Percentiles rank a stretch among this genome's conserved stretches.
phyloP scores from a whole-genome alignment of 2,888 invertebrate genomes.

The Hemaris fuciformis region DNA sequence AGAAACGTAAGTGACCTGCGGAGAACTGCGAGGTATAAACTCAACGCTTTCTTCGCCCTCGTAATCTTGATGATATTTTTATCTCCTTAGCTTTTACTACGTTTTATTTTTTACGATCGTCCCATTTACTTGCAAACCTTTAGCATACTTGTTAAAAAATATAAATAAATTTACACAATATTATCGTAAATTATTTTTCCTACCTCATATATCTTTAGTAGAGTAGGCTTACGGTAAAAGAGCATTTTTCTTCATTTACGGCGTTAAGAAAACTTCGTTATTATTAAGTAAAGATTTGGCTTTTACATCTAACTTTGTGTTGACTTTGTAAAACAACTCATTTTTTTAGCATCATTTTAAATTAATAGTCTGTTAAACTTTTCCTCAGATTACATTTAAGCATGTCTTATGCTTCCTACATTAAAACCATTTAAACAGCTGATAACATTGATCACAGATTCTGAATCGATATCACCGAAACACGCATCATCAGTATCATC shows the following conservation, averaged over 20 bases:
- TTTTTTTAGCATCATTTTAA: no score
- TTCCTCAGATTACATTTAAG: background rate
- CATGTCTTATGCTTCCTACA: background rate
- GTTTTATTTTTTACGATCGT: constrained; percentile 54
- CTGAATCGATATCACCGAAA: constrained; percentile 54
- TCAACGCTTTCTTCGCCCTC: constrained; percentile 43
- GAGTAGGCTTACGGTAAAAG: background rate
- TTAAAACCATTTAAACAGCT: constrained; percentile 17
- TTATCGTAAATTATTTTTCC: constrained; percentile 2
- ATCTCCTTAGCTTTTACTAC: constrained; percentile 54
- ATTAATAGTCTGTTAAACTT: no score
- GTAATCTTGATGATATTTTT: constrained; percentile 66
- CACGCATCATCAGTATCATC: constrained; percentile 55
- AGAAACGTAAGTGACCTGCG: constrained; percentile 41
- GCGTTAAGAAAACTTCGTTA: no score
- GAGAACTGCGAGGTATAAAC: constrained; percentile 46
- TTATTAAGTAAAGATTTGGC: no score
- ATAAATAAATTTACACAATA: constrained; percentile 41
- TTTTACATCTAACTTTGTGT: no score
- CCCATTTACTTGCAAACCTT: constrained; percentile 25
- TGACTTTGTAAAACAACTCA: no score
- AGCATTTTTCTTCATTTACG: background rate
- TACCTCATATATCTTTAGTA: background rate
- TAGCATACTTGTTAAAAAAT: constrained; percentile 38
- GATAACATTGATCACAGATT: constrained; percentile 40